phyloP scores from a whole-genome alignment of 2,113 vertebrate genomes.

The Callocephalon fimbriatum region DNA sequence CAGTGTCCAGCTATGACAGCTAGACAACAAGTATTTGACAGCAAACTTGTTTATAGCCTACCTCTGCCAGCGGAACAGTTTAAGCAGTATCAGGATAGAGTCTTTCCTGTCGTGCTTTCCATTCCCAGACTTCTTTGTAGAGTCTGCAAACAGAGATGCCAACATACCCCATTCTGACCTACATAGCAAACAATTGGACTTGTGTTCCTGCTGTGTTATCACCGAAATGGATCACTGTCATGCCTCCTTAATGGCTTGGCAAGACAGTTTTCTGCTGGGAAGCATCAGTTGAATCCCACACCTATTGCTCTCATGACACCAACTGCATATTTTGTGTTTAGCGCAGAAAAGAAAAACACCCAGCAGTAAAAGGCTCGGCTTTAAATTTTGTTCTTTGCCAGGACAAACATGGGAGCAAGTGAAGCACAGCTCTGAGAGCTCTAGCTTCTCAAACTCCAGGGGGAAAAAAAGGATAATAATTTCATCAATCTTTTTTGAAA shows the following conservation, averaged over 20 bases:
- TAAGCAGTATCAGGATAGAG: not conserved
- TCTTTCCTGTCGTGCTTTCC: conserved; percentile 15
- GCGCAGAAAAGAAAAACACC: not conserved
- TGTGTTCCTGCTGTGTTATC: conserved; percentile 14
- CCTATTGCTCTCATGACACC: conserved; percentile 31
- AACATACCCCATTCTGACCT: conserved; percentile 40
- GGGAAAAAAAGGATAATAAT: not conserved
- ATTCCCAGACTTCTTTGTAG: conserved; percentile 52
- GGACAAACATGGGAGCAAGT: conserved; percentile 48
- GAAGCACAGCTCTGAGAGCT: not conserved
- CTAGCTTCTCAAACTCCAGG: not conserved
- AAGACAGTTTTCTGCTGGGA: not conserved
- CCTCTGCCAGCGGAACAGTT: not conserved
- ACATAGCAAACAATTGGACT: conserved; percentile 36
- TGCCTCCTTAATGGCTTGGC: not conserved
- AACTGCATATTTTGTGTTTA: conserved; percentile 15
- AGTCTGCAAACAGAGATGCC: conserved; percentile 47
- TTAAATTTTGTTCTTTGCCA: conserved; percentile 37
- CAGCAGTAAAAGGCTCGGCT: conserved; percentile 4
- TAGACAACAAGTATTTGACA: not conserved
- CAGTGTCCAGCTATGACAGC: not conserved
- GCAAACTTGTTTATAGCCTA: not conserved
- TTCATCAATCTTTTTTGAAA: not conserved
- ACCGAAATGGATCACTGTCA: not conserved
- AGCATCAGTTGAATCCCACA: not conserved